phyloP scores from a whole-genome alignment of 2,888 invertebrate species.

The Diaperis boleti region DNA sequence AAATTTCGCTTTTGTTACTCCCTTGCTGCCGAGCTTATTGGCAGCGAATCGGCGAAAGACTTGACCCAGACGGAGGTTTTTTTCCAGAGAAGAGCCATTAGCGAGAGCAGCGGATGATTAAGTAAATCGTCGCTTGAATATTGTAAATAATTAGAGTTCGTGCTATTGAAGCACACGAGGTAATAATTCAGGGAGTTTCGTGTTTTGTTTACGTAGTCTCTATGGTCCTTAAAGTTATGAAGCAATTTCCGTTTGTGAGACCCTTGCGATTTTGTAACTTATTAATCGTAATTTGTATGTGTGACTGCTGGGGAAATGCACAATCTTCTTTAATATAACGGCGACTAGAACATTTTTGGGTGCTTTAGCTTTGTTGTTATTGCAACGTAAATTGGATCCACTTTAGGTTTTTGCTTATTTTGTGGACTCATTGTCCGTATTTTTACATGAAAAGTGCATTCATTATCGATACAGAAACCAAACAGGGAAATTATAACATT shows the following conservation, averaged over 20 bases:
- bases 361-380: too few species aligned
- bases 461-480: too few species aligned
- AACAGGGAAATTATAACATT: too few species aligned
- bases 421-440: too few species aligned
- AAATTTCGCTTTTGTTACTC: slow-evolving; percentile 7
- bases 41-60: not conserved
- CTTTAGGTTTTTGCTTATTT: too few species aligned
- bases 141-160: slow-evolving; percentile 21
- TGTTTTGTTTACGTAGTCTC: slow-evolving; percentile 25
- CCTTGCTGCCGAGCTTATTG: not conserved
- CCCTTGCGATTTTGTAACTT: slow-evolving; percentile 21
- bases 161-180: slow-evolving; percentile 13
- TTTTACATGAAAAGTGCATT: too few species aligned
- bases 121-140: slow-evolving; percentile 2
- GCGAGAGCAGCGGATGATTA: not conserved
- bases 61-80: not conserved
- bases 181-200: slow-evolving; percentile 25
- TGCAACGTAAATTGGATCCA: too few species aligned
- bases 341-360: too few species aligned
- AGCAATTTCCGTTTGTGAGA: slow-evolving; percentile 31
- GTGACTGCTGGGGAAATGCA: not conserved
- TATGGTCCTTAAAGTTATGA: slow-evolving; percentile 30
- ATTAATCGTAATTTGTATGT: slow-evolving; percentile 33
- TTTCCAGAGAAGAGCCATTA: not conserved
- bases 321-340: too few species aligned